Percentiles rank a stretch among this genome's conserved stretches.
These are phyloP conservation scores for Delia radicum DNA, from an alignment of 1,140 invertebrate species.

Conservation along the genomic window DNA sequence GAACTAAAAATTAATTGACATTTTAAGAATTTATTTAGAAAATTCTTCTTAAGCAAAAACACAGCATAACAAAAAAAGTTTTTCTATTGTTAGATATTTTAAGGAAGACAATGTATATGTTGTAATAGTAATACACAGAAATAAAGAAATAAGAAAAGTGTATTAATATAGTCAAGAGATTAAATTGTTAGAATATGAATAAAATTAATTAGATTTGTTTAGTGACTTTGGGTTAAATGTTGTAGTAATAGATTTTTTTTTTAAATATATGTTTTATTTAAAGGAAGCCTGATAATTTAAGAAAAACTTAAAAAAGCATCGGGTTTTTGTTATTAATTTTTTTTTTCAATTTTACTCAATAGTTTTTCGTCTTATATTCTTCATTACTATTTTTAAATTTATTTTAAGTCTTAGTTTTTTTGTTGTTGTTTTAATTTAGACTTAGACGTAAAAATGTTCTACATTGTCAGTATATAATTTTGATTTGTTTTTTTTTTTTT, in stretches of 20 bases:
- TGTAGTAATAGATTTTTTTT: background rate
- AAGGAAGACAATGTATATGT: conserved; percentile 5
- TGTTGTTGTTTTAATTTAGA: conserved; percentile 42
- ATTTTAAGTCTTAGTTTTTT: background rate
- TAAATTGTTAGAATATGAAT: no score
- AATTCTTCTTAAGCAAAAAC: no score
- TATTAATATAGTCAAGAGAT: no score
- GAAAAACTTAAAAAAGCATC: background rate
- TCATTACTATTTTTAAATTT: background rate
- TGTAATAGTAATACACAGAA: background rate
- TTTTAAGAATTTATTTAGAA: background rate
- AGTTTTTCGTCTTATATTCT: background rate
- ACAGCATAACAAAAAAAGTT: background rate
- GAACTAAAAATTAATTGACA: background rate
- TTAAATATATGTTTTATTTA: background rate
- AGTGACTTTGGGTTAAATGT: background rate
- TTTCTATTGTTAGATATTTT: background rate
- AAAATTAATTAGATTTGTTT: background rate
- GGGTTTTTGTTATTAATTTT: background rate
- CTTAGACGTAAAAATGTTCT: background rate
- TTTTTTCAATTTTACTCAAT: no score
- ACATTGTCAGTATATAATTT: conserved; percentile 17
- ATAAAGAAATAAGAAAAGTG: background rate
- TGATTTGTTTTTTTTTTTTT: conserved; percentile 40
- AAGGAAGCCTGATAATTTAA: conserved; percentile 26